Base-by-base conservation (phyloP, 1,140 invertebrate genomes). In the Lepidurus apus region DNA sequence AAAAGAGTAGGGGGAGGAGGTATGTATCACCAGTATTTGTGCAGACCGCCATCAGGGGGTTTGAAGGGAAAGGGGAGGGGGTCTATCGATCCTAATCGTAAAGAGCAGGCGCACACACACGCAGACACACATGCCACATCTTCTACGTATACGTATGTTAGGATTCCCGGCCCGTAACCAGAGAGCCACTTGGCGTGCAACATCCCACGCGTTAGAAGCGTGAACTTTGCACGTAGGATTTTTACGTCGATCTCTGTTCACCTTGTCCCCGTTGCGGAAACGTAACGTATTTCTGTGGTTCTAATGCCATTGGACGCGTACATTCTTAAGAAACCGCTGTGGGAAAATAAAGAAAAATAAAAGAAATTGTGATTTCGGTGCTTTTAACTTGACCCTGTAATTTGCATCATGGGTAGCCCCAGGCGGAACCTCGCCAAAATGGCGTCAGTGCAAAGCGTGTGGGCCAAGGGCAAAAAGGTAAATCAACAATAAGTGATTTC, bases 121-220 rank as follows among this genome's bases (percentile, higher is more conserved):
- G 21, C 53, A 65, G 17, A 65, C 53, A 65, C 53, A 65, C 53
- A 65, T 65, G 53, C 53, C 53, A 65, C 53, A 65, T 65, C 21
- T n/a, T n/a, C 17, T n/a, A 21, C 21, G 53, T 65, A 21, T 65
- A 65, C 53, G 53, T 65, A 65, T 65, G 53, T 65, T 65, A 65
- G 53, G 13, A 65, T 13, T 65, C 53, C 21, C 13, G 53, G 17
- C 21, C 53, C 53, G 53, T 65, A 65, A 65, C 53, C 53, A 65
- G 53, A 65, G 53, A 65, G 53, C 53, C 53, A 65, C 53, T 65
- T 65, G 53, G 53, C 53, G 53, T 65, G 53, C 53, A 65, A 65
- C 53, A 65, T 65, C 53, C 53, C 53, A 65, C 53, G 21, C 53
- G 53, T 65, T 21, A 65, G 53, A 65, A 21, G 21, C 53, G 53